Conservation (phyloP, 2,797 vertebrate species). For the Amblyopsis hoosieri region DNA sequence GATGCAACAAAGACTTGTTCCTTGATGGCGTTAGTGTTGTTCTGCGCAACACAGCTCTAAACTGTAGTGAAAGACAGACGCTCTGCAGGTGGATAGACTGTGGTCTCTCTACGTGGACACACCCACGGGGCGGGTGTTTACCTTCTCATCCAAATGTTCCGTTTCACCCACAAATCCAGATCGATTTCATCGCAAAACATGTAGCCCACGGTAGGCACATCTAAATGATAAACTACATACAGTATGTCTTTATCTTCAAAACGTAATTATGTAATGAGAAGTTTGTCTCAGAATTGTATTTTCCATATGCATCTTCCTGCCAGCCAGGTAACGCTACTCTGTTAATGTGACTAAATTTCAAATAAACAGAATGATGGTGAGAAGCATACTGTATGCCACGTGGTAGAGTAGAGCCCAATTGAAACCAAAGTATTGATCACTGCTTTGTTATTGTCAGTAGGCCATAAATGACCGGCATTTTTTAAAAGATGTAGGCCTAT, state of each 20-base stretch:
- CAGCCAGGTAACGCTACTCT: too few species aligned
- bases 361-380: conserved; percentile 11
- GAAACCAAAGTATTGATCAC: conserved; percentile 27
- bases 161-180: conserved; percentile 34
- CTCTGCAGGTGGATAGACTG: conserved; percentile 79
- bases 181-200: conserved; percentile 18
- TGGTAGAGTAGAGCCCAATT: conserved; percentile 24
- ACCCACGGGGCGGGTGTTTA: conserved; percentile 78
- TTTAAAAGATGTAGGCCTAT: conserved; percentile 33
- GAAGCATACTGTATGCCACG: conserved; percentile 18
- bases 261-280: too few species aligned
- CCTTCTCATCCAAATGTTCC: conserved; percentile 60
- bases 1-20: conserved; percentile 50
- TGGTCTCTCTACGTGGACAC: conserved; percentile 67
- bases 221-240: background rate
- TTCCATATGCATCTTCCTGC: background rate
- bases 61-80: conserved; percentile 42
- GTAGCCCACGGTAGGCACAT: conserved; percentile 13
- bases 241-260: background rate
- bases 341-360: too few species aligned
- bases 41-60: conserved; percentile 41
- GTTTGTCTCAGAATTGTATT: conserved; percentile 43
- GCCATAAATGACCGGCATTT: conserved; percentile 18
- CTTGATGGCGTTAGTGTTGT: conserved; percentile 18
- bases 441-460: conserved; percentile 44